These are phyloP conservation scores for Melanotaenia duboulayi DNA, from an alignment of 2,113 vertebrate species.

Conservation along the genomic window DNA sequence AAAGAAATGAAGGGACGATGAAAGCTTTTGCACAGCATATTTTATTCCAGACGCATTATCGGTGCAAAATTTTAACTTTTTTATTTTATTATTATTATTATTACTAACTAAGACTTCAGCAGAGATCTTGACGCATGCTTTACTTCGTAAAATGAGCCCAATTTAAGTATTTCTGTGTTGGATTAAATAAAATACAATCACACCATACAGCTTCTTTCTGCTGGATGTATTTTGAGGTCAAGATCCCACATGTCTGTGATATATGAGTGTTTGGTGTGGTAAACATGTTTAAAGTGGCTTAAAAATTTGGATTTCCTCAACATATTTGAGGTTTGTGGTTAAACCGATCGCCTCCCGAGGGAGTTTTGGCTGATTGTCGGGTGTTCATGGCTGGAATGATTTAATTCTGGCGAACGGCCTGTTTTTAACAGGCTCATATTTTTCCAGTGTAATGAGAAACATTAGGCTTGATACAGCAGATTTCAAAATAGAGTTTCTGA, in stretches of 20 bases:
- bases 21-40: too few relatives aligned
- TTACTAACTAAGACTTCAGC: neutral
- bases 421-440: conserved; percentile 27
- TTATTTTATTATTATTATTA: too few relatives aligned
- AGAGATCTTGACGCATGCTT: neutral
- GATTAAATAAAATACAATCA: neutral
- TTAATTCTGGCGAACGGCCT: conserved; percentile 26
- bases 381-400: conserved; percentile 44
- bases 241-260: conserved; percentile 23
- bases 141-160: neutral
- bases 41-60: too few relatives aligned
- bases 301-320: conserved; percentile 43
- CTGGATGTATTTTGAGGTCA: conserved; percentile 32
- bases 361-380: conserved; percentile 35
- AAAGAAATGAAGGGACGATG: neutral
- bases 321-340: conserved; percentile 61
- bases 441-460: conserved; percentile 51
- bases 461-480: conserved; percentile 18
- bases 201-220: neutral
- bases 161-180: neutral
- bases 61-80: too few relatives aligned
- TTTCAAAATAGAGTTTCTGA: conserved; percentile 28
- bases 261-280: conserved; percentile 45
- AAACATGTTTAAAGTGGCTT: conserved; percentile 54
- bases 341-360: conserved; percentile 12